These are phyloP conservation scores for Podarcis lilfordi DNA, from an alignment of 2,797 vertebrate species.

Conservation along the genomic window DNA sequence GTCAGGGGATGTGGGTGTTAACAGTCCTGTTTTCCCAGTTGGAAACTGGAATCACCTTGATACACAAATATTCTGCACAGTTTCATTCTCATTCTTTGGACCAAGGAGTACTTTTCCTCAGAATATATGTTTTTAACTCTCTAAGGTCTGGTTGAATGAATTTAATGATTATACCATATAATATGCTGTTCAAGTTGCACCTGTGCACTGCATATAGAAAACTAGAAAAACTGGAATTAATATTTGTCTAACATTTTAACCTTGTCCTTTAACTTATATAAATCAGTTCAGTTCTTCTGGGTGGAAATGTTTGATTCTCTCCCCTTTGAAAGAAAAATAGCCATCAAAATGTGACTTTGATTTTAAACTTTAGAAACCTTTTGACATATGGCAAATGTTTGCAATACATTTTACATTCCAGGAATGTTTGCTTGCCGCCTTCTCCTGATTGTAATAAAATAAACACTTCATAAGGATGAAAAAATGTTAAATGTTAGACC, in stretches of 20 bases:
- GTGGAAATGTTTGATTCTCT: conserved; percentile 67
- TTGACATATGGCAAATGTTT: conserved; percentile 49
- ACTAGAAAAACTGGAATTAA: conserved; percentile 81
- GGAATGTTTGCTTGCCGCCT: conserved; percentile 21
- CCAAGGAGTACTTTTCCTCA: conserved; percentile 80
- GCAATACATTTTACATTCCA: conserved; percentile 32
- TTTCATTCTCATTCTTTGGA: conserved; percentile 84
- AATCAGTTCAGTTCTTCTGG: conserved; percentile 70
- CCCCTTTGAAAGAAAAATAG: conserved; percentile 38
- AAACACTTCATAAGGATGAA: background rate
- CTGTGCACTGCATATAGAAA: conserved; percentile 86
- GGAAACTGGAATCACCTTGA: conserved; percentile 88
- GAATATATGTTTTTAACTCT: conserved; percentile 89
- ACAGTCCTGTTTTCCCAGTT: conserved; percentile 86
- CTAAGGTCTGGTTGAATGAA: conserved; percentile 86
- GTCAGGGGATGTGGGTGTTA: conserved; percentile 93
- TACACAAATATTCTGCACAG: conserved; percentile 84
- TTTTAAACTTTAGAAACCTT: conserved; percentile 57
- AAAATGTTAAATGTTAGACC: background rate
- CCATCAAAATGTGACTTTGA: conserved; percentile 46
- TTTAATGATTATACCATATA: conserved; percentile 85
- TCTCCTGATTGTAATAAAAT: conserved; percentile 37
- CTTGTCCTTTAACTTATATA: conserved; percentile 80
- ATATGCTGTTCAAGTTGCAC: conserved; percentile 82
- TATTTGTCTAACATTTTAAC: conserved; percentile 85